phyloP scores from a whole-genome alignment of 2,888 invertebrate species.

The Antitype chi region DNA sequence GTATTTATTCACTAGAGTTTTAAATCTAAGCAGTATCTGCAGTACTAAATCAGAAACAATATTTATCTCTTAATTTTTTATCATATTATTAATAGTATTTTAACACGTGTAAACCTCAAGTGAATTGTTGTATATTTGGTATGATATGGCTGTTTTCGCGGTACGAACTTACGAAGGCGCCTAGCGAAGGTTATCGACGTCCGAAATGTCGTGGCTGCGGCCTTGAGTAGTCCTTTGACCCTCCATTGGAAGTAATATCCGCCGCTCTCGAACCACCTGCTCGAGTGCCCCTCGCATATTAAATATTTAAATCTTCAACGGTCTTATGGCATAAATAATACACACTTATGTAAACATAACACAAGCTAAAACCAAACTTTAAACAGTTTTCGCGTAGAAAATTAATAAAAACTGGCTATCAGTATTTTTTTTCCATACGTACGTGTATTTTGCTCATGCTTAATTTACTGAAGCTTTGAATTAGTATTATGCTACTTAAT shows the following conservation, averaged over 20 bases:
- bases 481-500: not conserved
- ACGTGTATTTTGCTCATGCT: not conserved
- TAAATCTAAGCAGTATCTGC: too few species aligned
- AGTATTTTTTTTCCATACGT: not conserved
- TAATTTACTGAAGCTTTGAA: not conserved
- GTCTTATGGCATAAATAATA: slow-evolving; percentile 49
- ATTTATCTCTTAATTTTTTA: not conserved
- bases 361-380: slow-evolving; percentile 10
- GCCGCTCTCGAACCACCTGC: slow-evolving; percentile 82
- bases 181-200: slow-evolving; percentile 81
- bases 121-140: slow-evolving; percentile 37
- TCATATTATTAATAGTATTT: slow-evolving; percentile 1
- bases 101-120: slow-evolving; percentile 31
- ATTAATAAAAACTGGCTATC: slow-evolving; percentile 2
- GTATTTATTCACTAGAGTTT: too few species aligned
- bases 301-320: slow-evolving; percentile 69
- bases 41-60: too few species aligned
- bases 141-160: slow-evolving; percentile 53
- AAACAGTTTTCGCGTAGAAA: not conserved
- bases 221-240: slow-evolving; percentile 89
- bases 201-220: slow-evolving; percentile 81
- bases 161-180: slow-evolving; percentile 70
- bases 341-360: slow-evolving; percentile 40
- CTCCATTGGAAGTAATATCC: slow-evolving; percentile 78
- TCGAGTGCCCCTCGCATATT: slow-evolving; percentile 77